Evolutionary conservation across 1,140 invertebrate species (phyloP).

Genomic region (Heliconius nattereri): DNA sequence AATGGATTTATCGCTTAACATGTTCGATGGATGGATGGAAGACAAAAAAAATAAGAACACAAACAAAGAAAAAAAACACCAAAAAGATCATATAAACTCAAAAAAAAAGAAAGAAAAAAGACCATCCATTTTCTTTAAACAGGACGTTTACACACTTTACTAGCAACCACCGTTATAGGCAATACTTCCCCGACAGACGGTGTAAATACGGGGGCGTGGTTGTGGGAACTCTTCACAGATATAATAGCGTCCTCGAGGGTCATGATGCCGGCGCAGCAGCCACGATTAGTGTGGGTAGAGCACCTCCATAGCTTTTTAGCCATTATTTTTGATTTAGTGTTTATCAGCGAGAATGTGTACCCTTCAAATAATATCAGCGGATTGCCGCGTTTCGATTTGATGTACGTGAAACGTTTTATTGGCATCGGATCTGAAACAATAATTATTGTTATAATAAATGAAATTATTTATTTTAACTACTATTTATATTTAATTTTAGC

Average conservation of each 20-base stretch:
- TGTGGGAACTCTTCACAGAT: constrained; percentile 20
- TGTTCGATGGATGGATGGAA: too few relatives aligned
- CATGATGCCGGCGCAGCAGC: constrained; percentile 31
- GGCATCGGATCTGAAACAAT: not conserved
- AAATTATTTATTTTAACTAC: too few relatives aligned
- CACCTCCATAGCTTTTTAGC: constrained; percentile 37
- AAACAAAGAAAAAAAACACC: not conserved
- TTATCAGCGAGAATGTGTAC: constrained; percentile 32
- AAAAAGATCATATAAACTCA: not conserved
- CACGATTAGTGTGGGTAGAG: constrained; percentile 43
- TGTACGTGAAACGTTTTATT: constrained; percentile 7
- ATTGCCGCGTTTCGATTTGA: constrained; percentile 23
- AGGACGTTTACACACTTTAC: not conserved
- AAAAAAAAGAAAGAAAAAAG: not conserved
- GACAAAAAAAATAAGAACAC: too few relatives aligned
- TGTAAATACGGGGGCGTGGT: constrained; percentile 19
- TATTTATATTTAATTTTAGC: too few relatives aligned
- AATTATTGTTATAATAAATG: not conserved
- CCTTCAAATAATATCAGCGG: constrained; percentile 14
- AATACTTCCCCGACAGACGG: not conserved
- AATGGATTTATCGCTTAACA: too few relatives aligned
- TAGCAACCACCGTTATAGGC: not conserved
- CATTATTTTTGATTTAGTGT: not conserved
- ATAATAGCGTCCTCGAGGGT: constrained; percentile 29
- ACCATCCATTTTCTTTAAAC: not conserved